Evolutionary conservation across 2,797 vertebrate species (phyloP), one percentile per base, ranked within the genome.

Genomic region (Pygocentrus nattereri): DNA sequence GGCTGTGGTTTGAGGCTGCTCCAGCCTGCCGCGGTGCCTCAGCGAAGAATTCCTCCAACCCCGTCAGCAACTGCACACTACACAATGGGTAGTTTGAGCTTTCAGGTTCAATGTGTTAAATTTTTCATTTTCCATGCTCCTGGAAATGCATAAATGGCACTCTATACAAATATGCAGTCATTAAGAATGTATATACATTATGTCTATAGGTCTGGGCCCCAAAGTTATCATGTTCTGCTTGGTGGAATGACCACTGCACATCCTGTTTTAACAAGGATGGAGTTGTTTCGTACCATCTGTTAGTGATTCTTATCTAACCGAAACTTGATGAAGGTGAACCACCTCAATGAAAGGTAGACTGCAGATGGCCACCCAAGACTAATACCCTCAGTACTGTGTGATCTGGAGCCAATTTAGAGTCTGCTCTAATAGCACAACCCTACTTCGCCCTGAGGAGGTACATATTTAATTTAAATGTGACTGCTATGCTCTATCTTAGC

Each of bases 301-400:
- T 87, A 89, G 85, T 87, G 85, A 93, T 94, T 92, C 89, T 85
- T 84, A 90, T 90, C 90, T 89, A 92, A 82, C 89, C 85, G 87
- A 80, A 86, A 90, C 91, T 90, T 88, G 91, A 91, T 64, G 88
- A 90, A 91, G 89, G 88, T 91, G 92, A 90, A 92, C 92, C 93
- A 89, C 92, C 88, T 87, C 87, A 76, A 88, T 90, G 90, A 88
- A 91, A 91, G 91, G 92, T 92, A 88, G 87, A 88, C 88, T 86
- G 80, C 82, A 87, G 87, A 71, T 79, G 92, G 91, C 93, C 93
- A 93, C 94, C 93, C 92, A 94, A 79, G 87, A 71, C 79, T 76
- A 61, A 79, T 62, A 81, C 70, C 73, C 74, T 81, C 70, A 79
- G 73, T 68, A 30, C 80, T 76, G 41, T 78, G 47, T 56, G 70